Percentiles rank a stretch among this genome's conserved stretches.
Evolutionary conservation across 2,797 vertebrate species (phyloP).

Genomic region (Brachyalestes nurse): DNA sequence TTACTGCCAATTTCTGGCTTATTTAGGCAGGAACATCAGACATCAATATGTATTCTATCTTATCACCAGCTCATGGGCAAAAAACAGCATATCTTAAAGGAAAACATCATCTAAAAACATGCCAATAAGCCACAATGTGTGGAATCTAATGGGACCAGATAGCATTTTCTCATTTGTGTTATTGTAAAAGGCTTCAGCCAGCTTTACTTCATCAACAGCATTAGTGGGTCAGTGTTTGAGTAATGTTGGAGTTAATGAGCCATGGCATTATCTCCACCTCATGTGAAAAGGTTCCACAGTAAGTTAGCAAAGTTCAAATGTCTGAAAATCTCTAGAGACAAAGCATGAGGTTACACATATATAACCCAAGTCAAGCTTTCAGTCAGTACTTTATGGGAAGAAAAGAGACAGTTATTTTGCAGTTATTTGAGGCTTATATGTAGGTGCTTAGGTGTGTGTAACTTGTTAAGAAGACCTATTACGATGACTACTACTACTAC

Average conservation of each 20-base stretch:
- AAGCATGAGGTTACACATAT: neutral
- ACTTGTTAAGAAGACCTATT: neutral
- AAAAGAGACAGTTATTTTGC: too few species aligned
- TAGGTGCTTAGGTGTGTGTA: neutral
- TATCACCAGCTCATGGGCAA: slow-evolving; percentile 2
- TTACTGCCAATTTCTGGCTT: slow-evolving; percentile 31
- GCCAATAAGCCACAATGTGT: neutral
- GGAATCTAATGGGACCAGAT: neutral
- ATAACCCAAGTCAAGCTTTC: neutral
- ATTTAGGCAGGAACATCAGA: slow-evolving; percentile 25
- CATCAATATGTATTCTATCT: neutral
- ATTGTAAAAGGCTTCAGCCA: neutral
- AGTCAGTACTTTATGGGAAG: neutral
- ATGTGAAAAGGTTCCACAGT: neutral
- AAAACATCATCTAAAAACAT: slow-evolving; percentile 2
- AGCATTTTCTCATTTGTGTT: neutral
- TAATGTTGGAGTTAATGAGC: slow-evolving; percentile 21
- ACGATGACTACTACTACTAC: too few species aligned
- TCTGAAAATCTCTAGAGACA: neutral
- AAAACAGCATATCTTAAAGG: neutral
- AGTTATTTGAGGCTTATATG: neutral
- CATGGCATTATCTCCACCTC: neutral
- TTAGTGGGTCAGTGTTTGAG: neutral
- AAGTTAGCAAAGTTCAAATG: neutral
- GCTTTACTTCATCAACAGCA: neutral